Percentiles rank a stretch among this genome's conserved stretches.
Evolutionary conservation across 1,140 invertebrate genomes (phyloP).

Genomic region (Eubasilissa regina): DNA sequence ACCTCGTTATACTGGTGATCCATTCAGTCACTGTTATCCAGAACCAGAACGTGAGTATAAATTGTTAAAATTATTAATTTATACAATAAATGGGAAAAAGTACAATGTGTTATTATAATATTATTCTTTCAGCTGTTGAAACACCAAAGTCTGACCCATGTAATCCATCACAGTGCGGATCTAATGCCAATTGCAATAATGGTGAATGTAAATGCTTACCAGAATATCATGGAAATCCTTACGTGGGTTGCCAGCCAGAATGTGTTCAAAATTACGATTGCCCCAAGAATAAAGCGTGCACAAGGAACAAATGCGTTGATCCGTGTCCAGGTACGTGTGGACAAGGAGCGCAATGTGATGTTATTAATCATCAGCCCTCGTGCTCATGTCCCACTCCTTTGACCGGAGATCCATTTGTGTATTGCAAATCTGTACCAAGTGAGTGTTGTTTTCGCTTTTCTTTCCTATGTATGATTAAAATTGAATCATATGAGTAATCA

Average conservation of each 20-base stretch:
- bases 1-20: constrained; percentile 72
- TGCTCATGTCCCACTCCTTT: constrained; percentile 78
- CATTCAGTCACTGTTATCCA: constrained; percentile 72
- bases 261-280: constrained; percentile 77
- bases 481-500: constrained; percentile 76
- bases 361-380: constrained; percentile 78
- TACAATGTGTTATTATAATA: no score
- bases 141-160: constrained; percentile 75
- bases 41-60: constrained; percentile 56
- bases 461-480: constrained; percentile 50
- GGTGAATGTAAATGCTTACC: constrained; percentile 78
- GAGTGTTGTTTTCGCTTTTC: constrained; percentile 62
- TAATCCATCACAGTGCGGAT: constrained; percentile 81
- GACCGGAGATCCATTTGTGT: constrained; percentile 82
- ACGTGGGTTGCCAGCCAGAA: constrained; percentile 76
- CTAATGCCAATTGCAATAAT: constrained; percentile 78
- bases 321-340: constrained; percentile 79
- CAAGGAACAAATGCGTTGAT: constrained; percentile 75
- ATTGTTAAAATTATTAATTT: no score
- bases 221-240: constrained; percentile 76
- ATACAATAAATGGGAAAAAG: no score
- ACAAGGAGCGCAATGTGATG: constrained; percentile 80
- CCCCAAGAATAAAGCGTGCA: constrained; percentile 74
- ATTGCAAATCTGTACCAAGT: constrained; percentile 76
- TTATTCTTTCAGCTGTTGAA: constrained; percentile 66